Percentiles rank a stretch among this genome's conserved stretches.
These are phyloP conservation scores for Parnassius apollo DNA, from an alignment of 2,888 invertebrate genomes.

Conservation along the genomic window DNA sequence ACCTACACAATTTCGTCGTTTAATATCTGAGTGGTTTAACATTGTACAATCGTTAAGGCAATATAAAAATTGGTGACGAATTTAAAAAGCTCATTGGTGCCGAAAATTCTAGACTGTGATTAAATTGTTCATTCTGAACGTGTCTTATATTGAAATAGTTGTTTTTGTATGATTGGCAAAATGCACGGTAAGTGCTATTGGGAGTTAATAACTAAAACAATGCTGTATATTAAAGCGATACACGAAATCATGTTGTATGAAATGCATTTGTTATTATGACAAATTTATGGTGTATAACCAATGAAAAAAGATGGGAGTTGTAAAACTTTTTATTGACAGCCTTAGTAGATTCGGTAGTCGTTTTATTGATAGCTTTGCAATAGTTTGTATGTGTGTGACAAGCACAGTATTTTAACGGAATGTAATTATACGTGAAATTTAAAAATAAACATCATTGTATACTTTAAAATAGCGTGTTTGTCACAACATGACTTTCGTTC, in stretches of 20 bases:
- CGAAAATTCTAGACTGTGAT: constrained; percentile 81
- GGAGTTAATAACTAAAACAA: constrained; percentile 47
- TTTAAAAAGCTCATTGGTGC: constrained; percentile 78
- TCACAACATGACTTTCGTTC: constrained; percentile 45
- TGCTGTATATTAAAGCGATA: constrained; percentile 35
- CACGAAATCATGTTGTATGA: constrained; percentile 56
- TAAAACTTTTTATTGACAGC: constrained; percentile 53
- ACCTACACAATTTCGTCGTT: constrained; percentile 53
- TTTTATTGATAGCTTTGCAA: constrained; percentile 69
- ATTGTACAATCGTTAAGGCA: constrained; percentile 49
- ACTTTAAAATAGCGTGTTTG: constrained; percentile 44
- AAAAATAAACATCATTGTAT: neutral
- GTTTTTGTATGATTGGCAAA: constrained; percentile 76
- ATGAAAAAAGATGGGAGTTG: constrained; percentile 47
- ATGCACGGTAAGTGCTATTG: constrained; percentile 53
- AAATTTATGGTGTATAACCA: constrained; percentile 45
- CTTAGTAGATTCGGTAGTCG: constrained; percentile 60
- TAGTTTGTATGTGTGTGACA: constrained; percentile 48
- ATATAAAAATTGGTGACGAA: constrained; percentile 63
- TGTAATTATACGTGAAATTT: neutral
- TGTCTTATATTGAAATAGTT: constrained; percentile 82
- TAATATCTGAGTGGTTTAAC: constrained; percentile 49
- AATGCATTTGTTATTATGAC: constrained; percentile 64
- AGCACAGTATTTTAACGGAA: constrained; percentile 40
- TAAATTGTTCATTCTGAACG: constrained; percentile 79